phyloP scores from a whole-genome alignment of 2,113 vertebrate species.

The Odocoileus virginianus region DNA sequence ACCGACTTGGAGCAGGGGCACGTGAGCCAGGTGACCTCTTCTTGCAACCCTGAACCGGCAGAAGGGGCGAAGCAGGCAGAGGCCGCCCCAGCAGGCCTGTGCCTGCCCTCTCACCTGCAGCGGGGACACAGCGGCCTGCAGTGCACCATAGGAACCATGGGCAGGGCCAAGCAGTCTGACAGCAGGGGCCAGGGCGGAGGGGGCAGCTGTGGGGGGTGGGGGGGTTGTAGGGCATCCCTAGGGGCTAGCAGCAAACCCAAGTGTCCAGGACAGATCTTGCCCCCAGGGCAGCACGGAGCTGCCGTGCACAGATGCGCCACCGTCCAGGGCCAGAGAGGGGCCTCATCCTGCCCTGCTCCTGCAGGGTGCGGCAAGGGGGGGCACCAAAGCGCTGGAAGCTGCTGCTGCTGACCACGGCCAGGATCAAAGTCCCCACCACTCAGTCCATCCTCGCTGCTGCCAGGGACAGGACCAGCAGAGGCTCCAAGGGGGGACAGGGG shows the following conservation, averaged over 20 bases:
- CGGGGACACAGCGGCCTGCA: background rate
- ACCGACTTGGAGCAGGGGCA: background rate
- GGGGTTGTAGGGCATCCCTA: background rate
- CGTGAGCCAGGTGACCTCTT: background rate
- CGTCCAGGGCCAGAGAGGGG: background rate
- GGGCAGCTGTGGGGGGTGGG: background rate
- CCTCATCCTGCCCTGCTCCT: background rate
- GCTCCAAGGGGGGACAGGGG: fast-evolving
- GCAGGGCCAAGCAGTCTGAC: background rate
- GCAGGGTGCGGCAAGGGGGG: background rate
- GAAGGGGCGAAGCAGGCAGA: background rate
- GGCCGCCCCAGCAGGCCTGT: background rate
- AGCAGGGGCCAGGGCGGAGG: background rate
- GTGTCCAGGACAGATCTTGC: slow-evolving; percentile 52
- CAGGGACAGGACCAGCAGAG: slow-evolving; percentile 64
- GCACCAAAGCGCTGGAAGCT: background rate
- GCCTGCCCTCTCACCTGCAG: background rate
- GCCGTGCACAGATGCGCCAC: fast-evolving
- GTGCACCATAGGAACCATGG: fast-evolving
- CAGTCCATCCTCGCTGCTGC: slow-evolving; percentile 87
- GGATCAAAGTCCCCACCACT: slow-evolving; percentile 62
- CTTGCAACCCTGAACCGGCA: background rate
- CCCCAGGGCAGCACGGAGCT: background rate
- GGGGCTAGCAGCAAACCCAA: slow-evolving; percentile 33
- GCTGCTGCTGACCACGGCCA: background rate